Base-by-base conservation (phyloP, 2,888 invertebrate genomes). In the Sisyra nigra region DNA sequence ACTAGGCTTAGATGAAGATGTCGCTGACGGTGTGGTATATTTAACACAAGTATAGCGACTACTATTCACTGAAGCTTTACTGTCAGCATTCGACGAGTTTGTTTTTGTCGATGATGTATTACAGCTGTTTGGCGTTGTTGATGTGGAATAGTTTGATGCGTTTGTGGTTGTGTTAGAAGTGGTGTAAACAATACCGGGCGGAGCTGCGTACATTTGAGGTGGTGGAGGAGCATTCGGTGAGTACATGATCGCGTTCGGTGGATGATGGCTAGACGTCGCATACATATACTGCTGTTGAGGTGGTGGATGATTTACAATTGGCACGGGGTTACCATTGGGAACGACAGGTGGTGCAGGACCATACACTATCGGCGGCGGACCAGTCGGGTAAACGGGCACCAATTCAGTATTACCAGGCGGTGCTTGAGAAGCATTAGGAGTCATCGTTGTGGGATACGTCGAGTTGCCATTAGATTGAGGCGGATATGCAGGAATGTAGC, bases 191-290 rank as follows among this genome's bases (percentile, higher is more conserved):
- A 40, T 11, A 30, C 31, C 31, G 7, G 30, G 40, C 11, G 18
- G n/a, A 8, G 40, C 14, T 30, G 40, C 31, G 30, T 40, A 40
- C 36, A 46, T 40, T 30, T 47, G 46, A 4, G 48, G 30, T 8
- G 4, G 45, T 31, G 45, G 49, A 13, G 13, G 44, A 31, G 45
- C 48, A 15, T 47, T 50, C 33, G 48, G 58, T 9, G 57, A 45
- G 46, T 58, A 61, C 19, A 60, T 48, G 17, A 62, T 47, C 1
- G 53, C 44, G 42, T 51, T 57, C 46, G 48, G 53, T 48, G 50
- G 45, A 7, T 43, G 40, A n/a, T 15, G 24, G 24, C 11, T 41
- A 11, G 40, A 10, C 13, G 40, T 9, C 13, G 40, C 40, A 14
- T 40, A 40, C 14, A 40, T 15, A 14, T 30, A 37, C 3, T 13